phyloP scores from a whole-genome alignment of 2,888 invertebrate genomes.

The Hypena proboscidalis region DNA sequence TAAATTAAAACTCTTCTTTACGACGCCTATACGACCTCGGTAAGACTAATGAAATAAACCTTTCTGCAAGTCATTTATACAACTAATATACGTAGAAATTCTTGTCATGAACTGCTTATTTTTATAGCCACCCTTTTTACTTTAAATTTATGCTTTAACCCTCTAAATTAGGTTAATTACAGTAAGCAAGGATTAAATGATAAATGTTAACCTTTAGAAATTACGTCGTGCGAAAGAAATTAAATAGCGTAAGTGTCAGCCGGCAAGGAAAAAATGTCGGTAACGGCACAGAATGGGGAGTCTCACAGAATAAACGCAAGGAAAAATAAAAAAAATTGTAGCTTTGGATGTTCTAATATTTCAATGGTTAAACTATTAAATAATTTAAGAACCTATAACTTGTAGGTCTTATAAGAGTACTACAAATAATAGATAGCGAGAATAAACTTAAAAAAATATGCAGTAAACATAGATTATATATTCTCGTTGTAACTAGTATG shows the following conservation, averaged over 20 bases:
- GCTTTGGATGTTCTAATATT: too few species aligned
- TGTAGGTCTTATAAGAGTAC: too few species aligned
- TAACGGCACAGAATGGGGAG: conserved; percentile 31
- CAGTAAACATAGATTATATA: too few species aligned
- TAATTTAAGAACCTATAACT: too few species aligned
- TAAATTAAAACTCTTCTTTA: conserved; percentile 29
- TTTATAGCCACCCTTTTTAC: conserved; percentile 49
- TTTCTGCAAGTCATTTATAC: conserved; percentile 15
- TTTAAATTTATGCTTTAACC: conserved; percentile 43
- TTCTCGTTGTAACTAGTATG: too few species aligned
- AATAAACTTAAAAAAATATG: too few species aligned
- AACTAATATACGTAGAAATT: conserved; percentile 41
- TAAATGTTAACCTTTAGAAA: conserved; percentile 70
- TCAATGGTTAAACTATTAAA: too few species aligned
- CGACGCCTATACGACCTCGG: conserved; percentile 2
- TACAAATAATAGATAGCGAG: too few species aligned
- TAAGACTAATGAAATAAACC: conserved; percentile 13
- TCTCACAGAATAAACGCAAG: conserved; percentile 15
- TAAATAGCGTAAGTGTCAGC: conserved; percentile 62
- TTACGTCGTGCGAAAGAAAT: conserved; percentile 65
- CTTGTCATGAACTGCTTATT: conserved; percentile 47
- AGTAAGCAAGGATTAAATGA: conserved; percentile 65
- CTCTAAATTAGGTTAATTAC: conserved; percentile 69
- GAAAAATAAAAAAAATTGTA: conserved; percentile 4
- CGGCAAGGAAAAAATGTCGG: conserved; percentile 58